A percentile compares a stretch with the other conserved stretches of the same genome.
These are phyloP conservation scores for Zeus faber DNA, from an alignment of 2,113 vertebrate species.

Conservation along the genomic window DNA sequence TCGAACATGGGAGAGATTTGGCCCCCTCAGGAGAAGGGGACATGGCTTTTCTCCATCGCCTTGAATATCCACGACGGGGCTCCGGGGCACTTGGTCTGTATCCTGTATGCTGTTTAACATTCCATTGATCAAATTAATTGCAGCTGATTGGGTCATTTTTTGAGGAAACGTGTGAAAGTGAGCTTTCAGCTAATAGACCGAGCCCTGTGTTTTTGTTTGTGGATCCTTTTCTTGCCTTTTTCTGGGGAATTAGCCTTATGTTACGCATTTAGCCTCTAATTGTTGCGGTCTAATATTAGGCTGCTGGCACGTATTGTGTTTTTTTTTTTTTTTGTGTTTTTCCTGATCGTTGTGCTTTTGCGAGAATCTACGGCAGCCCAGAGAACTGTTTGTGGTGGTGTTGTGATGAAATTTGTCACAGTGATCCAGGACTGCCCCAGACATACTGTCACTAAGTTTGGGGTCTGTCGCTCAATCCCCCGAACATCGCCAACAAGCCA, in stretches of 20 bases:
- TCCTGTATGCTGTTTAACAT: constrained; percentile 71
- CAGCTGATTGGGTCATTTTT: constrained; percentile 68
- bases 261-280: no score
- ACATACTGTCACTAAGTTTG: no score
- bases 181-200: constrained; percentile 43
- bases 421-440: no score
- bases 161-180: constrained; percentile 55
- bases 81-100: constrained; percentile 64
- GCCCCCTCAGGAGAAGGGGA: constrained; percentile 63
- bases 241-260: neutral
- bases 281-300: no score
- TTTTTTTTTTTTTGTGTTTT: no score
- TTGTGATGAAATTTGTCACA: no score
- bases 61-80: constrained; percentile 65
- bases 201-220: constrained; percentile 4
- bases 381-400: no score
- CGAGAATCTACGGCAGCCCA: no score
- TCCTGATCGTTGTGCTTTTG: no score
- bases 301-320: no score
- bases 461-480: no score
- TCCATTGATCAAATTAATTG: constrained; percentile 75
- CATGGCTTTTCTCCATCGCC: constrained; percentile 68
- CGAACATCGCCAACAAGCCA: no score
- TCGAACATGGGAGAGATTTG: constrained; percentile 85
- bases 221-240: neutral